Base-by-base conservation (phyloP, 1,140 invertebrate species). In the Orchestia grillus region DNA sequence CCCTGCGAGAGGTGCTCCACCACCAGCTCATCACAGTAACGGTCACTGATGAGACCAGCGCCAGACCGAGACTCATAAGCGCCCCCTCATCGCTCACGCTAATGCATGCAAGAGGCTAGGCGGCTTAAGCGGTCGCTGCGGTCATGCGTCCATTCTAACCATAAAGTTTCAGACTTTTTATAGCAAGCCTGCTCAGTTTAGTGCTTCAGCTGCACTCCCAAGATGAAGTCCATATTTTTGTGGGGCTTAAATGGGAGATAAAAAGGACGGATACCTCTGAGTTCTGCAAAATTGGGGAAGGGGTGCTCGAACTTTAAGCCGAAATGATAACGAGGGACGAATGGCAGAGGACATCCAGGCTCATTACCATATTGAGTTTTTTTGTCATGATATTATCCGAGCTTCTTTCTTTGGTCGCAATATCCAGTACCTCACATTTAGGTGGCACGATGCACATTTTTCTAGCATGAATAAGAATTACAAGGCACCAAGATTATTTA, bases 181-280 rank as follows among this genome's bases (percentile, higher is more conserved):
- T 77, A 8, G 62, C 62, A 77, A 36, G 62, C 62, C 62, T 77
- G 62, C 62, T 77, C 36, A 77, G 62, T 77, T 77, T 77, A 77
- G 62, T 15, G 62, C 62, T 77, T 77, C 28, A 15, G 62, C 62
- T 28, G 62, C 62, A 77, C 62, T 77, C 62, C 62, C 62, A 77
- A 77, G 62, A 77, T 77, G 62, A 77, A 77, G 62, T 77, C 62
- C 62, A 77, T 77, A 77, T 77, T 77, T 77, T 77, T 77, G 62
- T 77, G 28, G 62, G 36, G 15, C 62, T 77, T 36, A 77, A 77
- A 77, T 77, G 28, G 62, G 62, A 77, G 62, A 77, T 28, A 77
- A 77, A 77, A 77, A 77, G 1, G 62, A 1, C 1, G 62, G 11
- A 77, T 77, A 77, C 62, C 62, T 77, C 62, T 23, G 62, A 28